Base-by-base conservation (phyloP, 2,888 invertebrate species). In the Leptothorax acervorum region DNA sequence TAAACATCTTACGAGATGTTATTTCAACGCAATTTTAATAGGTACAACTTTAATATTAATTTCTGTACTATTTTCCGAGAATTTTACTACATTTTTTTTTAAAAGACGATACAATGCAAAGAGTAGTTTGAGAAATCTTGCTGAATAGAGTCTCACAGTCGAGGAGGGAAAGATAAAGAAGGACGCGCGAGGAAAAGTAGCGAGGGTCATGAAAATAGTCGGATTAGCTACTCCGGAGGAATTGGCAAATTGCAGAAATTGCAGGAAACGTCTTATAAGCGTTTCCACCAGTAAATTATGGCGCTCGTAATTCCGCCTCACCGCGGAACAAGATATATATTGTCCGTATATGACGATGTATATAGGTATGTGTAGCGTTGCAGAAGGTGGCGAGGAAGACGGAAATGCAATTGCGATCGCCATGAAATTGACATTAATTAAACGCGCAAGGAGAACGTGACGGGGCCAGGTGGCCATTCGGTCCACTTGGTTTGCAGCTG, bases 211-310 rank as follows among this genome's bases (percentile, higher is more conserved):
- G 79, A 73, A 79, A 79, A 45, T 71, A 48, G 79, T 48, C 39
- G 60, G 79, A 81, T 81, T 62, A 81, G 35, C 73, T 71, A 31
- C 73, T 71, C 35, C 60, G 48, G 62, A 51, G 79, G 45, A 48
- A 71, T 81, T 75, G 82, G 82, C 53, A 82, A 75, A 75, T 75
- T 75, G 82, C 55, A 23, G 31, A 18, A 51, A 82, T 65, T 75
- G 82, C 65, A 23, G 63, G 53, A 42, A 82, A 55, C 51, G 53
- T 45, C 28, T 83, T 70, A 62, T 75, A 63, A 83, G 79, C 68
- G 68, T 83, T 83, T 78, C 68, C 53, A 55, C 70, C 15, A 51
- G 48, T 57, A 70, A 83, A 83, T 83, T 83, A 83, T 68, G 68
- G 62, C 78, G 68, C 63, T 60, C 78, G 68, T 78, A 83, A 68